Evolutionary conservation across 2,888 invertebrate genomes (phyloP), one percentile per base, ranked within the genome.

Genomic region (Mimas tiliae): DNA sequence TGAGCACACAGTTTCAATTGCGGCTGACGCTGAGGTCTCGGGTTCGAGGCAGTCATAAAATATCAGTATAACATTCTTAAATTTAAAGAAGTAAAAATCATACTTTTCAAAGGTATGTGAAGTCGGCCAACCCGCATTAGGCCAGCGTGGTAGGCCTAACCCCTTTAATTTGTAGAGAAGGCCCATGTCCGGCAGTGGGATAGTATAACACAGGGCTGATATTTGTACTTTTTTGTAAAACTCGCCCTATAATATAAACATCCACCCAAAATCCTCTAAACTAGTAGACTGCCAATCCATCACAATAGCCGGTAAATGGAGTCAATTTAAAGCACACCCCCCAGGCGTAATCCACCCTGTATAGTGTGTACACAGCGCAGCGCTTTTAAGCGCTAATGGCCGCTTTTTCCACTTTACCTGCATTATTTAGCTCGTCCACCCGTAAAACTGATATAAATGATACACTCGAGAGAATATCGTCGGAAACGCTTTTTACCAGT

Each of bases 391-490:
- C 81, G 74, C 76, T 81, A 84, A 86, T 84, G 81, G 82, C 70
- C 65, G 69, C 74, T 78, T 79, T 76, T 81, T 74, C 74, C 77
- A 76, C 72, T 72, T 76, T 75, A 77, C 76, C 73, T 76, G 80
- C 81, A 82, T 83, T 84, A 86, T 86, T 86, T 81, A 82, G 77
- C 76, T 77, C 82, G 75, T 70, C 80, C 83, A 80, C 70, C 81
- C 81, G 81, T 79, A 82, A 82, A 83, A 82, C 82, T 79, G 82
- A 83, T 84, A 85, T 78, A 82, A 80, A 80, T 77, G 84, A 79
- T 79, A 81, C 77, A 77, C 79, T 81, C 79, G 71, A 71, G 73
- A 70, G 71, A 74, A 76, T 53, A 53, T 9, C 58, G 58, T 16
- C 58, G 58, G 58, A 58, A 58, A 58, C 19, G 38, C 58, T 42